A percentile compares a stretch with the other conserved stretches of the same genome.
phyloP scores from a whole-genome alignment of 2,797 vertebrate genomes.

The Darevskia mixta region DNA sequence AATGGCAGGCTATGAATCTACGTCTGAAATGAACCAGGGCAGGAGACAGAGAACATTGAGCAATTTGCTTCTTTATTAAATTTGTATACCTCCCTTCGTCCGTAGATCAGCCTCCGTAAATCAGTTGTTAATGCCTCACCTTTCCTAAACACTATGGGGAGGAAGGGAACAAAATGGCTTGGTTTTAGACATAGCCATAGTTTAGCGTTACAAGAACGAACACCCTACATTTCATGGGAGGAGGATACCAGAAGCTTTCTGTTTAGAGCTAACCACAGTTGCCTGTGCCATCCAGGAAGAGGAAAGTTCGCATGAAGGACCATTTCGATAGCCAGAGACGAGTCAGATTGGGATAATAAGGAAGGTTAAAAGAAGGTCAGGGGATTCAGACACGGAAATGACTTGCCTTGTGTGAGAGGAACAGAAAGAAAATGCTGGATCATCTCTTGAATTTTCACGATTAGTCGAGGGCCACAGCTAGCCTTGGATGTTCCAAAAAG shows the following conservation, averaged over 20 bases:
- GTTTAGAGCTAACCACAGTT: background rate
- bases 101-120: background rate
- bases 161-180: background rate
- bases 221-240: background rate
- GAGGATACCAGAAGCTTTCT: background rate
- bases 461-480: no score
- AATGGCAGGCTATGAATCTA: background rate
- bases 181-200: background rate
- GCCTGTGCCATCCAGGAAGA: background rate
- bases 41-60: background rate
- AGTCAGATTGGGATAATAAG: no score
- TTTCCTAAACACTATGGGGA: background rate
- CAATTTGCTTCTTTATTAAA: no score
- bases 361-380: no score
- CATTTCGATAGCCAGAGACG: no score
- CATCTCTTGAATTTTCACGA: no score
- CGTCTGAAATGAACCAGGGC: background rate
- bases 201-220: background rate
- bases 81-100: no score
- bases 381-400: no score
- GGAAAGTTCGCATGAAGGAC: no score
- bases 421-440: no score
- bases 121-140: background rate
- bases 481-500: no score
- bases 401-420: no score